Conservation (phyloP, 2,113 vertebrate genomes). For the Poicephalus meyeri region DNA sequence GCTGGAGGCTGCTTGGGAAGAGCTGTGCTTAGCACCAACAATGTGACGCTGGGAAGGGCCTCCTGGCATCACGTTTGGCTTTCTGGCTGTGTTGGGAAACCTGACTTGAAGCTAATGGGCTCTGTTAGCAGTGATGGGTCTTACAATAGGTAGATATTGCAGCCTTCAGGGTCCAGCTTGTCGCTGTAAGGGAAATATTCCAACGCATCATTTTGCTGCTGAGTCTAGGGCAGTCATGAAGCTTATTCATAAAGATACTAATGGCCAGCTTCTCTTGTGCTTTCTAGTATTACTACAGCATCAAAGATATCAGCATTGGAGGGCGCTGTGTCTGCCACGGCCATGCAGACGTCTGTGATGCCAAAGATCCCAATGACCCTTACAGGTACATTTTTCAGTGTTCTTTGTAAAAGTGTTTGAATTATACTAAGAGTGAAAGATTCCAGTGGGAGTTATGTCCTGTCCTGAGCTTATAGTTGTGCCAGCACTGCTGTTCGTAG, state of each 20-base stretch:
- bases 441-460: background rate
- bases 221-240: background rate
- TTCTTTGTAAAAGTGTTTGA: background rate
- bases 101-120: background rate
- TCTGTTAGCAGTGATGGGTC: background rate
- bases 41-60: background rate
- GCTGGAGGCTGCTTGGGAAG: background rate
- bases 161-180: background rate
- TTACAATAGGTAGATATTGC: background rate
- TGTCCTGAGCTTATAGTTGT: background rate
- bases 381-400: conserved; percentile 81
- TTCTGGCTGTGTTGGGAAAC: background rate
- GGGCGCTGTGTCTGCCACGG: conserved; percentile 97
- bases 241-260: background rate
- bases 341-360: conserved; percentile 91
- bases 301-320: conserved; percentile 97
- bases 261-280: background rate
- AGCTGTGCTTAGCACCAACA: background rate
- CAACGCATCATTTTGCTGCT: background rate
- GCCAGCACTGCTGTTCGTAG: background rate
- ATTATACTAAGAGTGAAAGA: background rate
- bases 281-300: conserved; percentile 95
- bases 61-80: background rate
- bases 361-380: conserved; percentile 87
- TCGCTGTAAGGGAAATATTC: background rate